These are phyloP conservation scores for Goniozus legneri DNA, from an alignment of 1,140 invertebrate genomes.

Conservation along the genomic window DNA sequence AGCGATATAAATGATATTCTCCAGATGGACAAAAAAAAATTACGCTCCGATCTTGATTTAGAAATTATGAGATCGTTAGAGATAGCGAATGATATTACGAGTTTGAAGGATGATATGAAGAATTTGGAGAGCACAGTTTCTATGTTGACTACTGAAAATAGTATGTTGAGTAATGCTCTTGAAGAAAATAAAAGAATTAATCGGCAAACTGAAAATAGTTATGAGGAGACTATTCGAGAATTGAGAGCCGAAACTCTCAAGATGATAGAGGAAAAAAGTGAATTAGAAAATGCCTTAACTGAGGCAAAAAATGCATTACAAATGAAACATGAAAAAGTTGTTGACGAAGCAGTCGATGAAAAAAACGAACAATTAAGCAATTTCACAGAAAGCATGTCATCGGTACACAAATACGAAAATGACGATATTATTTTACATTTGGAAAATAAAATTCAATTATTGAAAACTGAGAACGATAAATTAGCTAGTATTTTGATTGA, in stretches of 20 bases:
- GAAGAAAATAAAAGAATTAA: conserved; percentile 21
- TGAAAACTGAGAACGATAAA: conserved; percentile 10
- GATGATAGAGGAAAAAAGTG: conserved; percentile 24
- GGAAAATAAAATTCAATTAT: too few species aligned
- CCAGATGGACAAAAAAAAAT: conserved; percentile 9
- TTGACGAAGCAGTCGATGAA: too few species aligned
- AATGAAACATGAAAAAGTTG: too few species aligned
- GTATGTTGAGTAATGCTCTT: conserved; percentile 32
- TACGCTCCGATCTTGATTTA: conserved; percentile 17
- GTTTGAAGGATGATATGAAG: conserved; percentile 34
- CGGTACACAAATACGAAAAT: too few species aligned
- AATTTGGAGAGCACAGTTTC: conserved; percentile 35
- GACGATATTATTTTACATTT: too few species aligned
- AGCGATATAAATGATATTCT: neutral
- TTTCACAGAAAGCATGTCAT: too few species aligned
- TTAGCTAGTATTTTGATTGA: conserved; percentile 6
- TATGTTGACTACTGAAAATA: conserved; percentile 40
- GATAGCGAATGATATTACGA: conserved; percentile 29
- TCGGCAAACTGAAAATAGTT: conserved; percentile 15
- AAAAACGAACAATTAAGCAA: too few species aligned
- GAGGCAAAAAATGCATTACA: too few species aligned
- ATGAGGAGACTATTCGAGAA: conserved; percentile 24
- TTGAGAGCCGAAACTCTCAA: conserved; percentile 19
- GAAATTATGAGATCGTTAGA: conserved; percentile 38
- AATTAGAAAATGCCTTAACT: conserved; percentile 18